A percentile compares a stretch with the other conserved stretches of the same genome.
phyloP scores from a whole-genome alignment of 2,888 invertebrate species.

The Hemaris fuciformis region DNA sequence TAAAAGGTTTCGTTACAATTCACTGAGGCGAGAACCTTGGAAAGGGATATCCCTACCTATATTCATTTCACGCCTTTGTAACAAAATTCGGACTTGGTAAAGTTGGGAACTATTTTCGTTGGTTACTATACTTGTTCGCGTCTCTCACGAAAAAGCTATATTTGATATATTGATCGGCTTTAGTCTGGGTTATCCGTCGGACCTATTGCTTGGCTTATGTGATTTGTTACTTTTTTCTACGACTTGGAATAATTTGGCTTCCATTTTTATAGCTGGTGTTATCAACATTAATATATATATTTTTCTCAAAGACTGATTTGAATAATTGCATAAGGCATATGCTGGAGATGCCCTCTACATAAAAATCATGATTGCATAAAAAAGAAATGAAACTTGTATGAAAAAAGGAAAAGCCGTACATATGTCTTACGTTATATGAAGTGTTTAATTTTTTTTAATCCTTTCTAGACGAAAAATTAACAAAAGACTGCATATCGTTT shows the following conservation, averaged over 20 bases:
- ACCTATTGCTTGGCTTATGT: not conserved
- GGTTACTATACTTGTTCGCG: not conserved
- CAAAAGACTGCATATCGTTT: too few species aligned
- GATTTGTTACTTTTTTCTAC: not conserved
- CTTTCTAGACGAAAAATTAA: too few species aligned
- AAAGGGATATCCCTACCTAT: slow-evolving; percentile 18
- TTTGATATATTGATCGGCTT: not conserved
- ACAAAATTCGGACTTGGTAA: slow-evolving; percentile 9
- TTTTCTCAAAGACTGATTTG: too few species aligned
- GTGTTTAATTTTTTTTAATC: too few species aligned
- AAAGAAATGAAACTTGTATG: too few species aligned
- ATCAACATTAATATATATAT: too few species aligned
- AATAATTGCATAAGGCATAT: too few species aligned
- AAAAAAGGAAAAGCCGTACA: too few species aligned
- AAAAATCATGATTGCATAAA: too few species aligned
- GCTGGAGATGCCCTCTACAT: too few species aligned
- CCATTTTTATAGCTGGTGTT: not conserved
- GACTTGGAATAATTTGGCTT: not conserved
- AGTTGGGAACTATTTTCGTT: slow-evolving; percentile 14
- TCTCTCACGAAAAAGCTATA: not conserved
- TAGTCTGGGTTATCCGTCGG: not conserved
- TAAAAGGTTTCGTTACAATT: slow-evolving; percentile 26
- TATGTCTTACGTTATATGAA: too few species aligned
- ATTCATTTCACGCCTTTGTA: slow-evolving; percentile 16
- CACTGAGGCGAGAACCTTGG: slow-evolving; percentile 21